Conservation (phyloP, 2,797 vertebrate genomes). For the Mormyrops attenuatus region DNA sequence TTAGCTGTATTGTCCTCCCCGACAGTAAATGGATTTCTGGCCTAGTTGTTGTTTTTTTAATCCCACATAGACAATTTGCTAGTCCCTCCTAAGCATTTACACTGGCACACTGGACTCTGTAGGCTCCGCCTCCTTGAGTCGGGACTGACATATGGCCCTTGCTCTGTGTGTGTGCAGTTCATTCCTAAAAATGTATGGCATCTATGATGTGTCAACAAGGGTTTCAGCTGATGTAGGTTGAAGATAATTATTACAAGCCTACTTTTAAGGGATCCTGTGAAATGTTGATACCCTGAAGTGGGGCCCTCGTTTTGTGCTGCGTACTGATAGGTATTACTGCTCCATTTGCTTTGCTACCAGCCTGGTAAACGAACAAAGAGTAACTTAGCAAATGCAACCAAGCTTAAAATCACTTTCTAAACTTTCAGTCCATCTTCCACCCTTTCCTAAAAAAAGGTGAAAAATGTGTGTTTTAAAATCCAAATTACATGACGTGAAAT, state of each 20-base stretch:
- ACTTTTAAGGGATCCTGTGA: background rate
- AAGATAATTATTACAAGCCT: background rate
- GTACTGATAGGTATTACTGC: background rate
- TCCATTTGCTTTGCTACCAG: background rate
- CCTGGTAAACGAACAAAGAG: background rate
- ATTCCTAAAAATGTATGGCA: background rate
- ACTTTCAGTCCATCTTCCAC: background rate
- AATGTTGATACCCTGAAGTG: background rate
- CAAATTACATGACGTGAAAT: background rate
- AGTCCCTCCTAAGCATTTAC: background rate
- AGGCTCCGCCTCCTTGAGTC: background rate
- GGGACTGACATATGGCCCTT: background rate
- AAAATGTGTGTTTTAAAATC: background rate
- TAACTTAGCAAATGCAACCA: background rate
- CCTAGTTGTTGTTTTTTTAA: background rate
- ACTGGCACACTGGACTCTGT: background rate
- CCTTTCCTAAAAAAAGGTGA: background rate
- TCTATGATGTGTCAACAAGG: background rate
- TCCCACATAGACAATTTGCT: background rate
- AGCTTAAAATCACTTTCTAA: background rate
- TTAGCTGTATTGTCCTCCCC: background rate
- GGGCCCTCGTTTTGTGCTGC: background rate
- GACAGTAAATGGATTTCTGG: background rate
- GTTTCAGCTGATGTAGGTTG: background rate
- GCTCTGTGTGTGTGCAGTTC: background rate